Evolutionary conservation across 2,797 vertebrate species (phyloP).

Genomic region (Hypotaenidia philippensis): DNA sequence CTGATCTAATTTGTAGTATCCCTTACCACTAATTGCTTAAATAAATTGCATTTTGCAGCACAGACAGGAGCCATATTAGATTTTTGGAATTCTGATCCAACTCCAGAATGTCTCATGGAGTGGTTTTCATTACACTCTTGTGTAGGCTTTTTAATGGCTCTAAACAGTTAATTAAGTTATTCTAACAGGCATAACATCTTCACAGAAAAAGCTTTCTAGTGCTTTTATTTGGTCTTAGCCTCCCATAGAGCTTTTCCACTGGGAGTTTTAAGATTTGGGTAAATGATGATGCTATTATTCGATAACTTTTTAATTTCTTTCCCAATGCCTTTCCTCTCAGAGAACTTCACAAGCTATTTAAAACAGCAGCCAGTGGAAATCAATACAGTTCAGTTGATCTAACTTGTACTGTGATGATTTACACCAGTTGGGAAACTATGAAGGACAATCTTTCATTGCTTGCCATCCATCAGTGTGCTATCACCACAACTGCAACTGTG

Average conservation of each 20-base stretch:
- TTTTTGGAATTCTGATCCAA: slow-evolving; percentile 43
- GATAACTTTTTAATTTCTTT: background rate
- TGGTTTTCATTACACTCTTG: background rate
- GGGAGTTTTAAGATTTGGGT: background rate
- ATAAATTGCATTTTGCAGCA: slow-evolving; percentile 38
- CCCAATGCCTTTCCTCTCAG: background rate
- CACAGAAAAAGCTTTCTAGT: background rate
- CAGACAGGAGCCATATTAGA: slow-evolving; percentile 49
- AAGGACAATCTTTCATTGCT: background rate
- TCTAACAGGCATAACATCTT: background rate
- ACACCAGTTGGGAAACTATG: background rate
- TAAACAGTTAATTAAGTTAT: slow-evolving; percentile 37
- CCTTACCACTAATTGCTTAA: slow-evolving; percentile 49
- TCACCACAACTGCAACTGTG: background rate
- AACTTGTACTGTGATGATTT: background rate
- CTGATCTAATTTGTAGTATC: slow-evolving; percentile 29
- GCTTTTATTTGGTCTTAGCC: background rate
- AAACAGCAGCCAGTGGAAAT: background rate
- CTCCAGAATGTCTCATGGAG: background rate
- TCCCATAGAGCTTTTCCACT: background rate
- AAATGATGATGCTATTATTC: background rate
- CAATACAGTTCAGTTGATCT: background rate
- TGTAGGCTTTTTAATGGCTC: slow-evolving; percentile 24
- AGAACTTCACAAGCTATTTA: background rate
- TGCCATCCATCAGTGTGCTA: background rate